Evolutionary conservation across 2,797 vertebrate genomes (phyloP).

Genomic region (Streptopelia turtur): DNA sequence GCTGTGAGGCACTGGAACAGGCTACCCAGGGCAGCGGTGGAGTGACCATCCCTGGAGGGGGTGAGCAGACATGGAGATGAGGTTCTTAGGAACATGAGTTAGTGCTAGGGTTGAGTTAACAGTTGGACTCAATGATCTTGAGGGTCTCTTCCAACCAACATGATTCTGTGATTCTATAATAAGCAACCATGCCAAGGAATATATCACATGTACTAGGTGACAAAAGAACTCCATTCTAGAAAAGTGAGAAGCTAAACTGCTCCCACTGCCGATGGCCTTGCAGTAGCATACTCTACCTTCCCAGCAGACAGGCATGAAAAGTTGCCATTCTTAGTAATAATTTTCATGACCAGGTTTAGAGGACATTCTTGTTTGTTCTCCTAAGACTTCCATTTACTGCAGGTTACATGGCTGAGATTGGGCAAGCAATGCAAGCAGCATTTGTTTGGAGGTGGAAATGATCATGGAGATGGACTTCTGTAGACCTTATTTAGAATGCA

Average conservation of each 20-base stretch:
- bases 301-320: background rate
- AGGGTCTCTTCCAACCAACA: no score
- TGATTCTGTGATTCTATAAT: background rate
- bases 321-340: background rate
- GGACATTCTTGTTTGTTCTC: slow-evolving; percentile 7
- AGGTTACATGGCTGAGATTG: background rate
- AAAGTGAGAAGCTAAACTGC: background rate
- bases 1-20: no score
- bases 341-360: background rate
- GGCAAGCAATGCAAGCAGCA: slow-evolving; percentile 52
- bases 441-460: slow-evolving; percentile 66
- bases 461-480: slow-evolving; percentile 59
- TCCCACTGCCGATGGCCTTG: background rate
- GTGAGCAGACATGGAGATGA: no score
- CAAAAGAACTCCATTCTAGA: background rate
- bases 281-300: background rate
- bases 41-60: no score
- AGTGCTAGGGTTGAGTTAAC: no score
- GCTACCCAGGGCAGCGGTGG: no score
- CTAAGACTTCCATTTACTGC: background rate
- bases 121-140: no score
- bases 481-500: slow-evolving; percentile 63
- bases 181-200: background rate
- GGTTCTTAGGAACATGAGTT: no score
- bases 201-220: background rate